Evolutionary conservation across 2,113 vertebrate genomes (phyloP).

Genomic region (Cephalopholis sonnerati): DNA sequence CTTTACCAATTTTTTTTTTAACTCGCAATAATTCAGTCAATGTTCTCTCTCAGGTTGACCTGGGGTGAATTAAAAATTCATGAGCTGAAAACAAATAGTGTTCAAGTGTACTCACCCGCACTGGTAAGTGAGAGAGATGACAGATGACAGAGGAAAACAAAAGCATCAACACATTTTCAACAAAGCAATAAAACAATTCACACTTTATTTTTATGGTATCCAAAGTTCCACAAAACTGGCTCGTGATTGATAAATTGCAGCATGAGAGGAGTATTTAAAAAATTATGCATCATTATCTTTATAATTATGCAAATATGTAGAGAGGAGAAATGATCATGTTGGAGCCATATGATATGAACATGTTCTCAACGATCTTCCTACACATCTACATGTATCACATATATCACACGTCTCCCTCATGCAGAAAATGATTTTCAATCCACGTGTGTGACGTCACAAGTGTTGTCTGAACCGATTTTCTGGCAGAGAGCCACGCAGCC

Average conservation of each 20-base stretch:
- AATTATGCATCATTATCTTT: slow-evolving; percentile 20
- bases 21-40: slow-evolving; percentile 11
- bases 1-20: not conserved
- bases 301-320: slow-evolving; percentile 28
- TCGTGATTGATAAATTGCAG: not conserved
- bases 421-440: not conserved
- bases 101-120: slow-evolving; percentile 19
- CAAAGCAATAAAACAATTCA: slow-evolving; percentile 9
- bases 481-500: slow-evolving; percentile 10
- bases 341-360: not conserved
- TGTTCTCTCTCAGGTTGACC: slow-evolving; percentile 20
- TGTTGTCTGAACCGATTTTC: not conserved
- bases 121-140: slow-evolving; percentile 20
- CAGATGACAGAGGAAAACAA: slow-evolving; percentile 30
- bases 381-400: not conserved
- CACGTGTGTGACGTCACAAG: not conserved
- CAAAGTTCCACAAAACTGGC: not conserved
- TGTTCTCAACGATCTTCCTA: not conserved
- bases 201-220: not conserved
- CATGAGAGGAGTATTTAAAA: slow-evolving; percentile 9
- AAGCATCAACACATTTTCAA: slow-evolving; percentile 6
- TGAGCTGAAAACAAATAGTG: slow-evolving; percentile 37
- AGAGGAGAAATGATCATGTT: slow-evolving; percentile 1
- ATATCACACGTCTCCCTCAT: not conserved
- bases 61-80: slow-evolving; percentile 39